phyloP scores from a whole-genome alignment of 2,888 invertebrate genomes.

The Meloe dianella region DNA sequence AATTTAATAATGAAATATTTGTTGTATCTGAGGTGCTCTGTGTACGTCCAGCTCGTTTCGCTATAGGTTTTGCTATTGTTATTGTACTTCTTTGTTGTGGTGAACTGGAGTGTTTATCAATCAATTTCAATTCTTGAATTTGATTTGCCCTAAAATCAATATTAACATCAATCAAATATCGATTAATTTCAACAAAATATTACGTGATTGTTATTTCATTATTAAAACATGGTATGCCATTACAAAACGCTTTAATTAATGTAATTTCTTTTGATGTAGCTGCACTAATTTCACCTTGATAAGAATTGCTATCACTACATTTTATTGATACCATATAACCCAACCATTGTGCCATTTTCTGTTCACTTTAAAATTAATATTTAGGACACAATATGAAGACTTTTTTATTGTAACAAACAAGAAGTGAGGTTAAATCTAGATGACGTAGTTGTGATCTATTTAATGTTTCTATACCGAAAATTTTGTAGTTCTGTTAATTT shows the following conservation, averaged over 20 bases:
- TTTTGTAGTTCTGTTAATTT: background rate
- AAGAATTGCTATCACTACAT: conserved; percentile 78
- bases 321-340: conserved; percentile 86
- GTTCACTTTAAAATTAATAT: conserved; percentile 20
- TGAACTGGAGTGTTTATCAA: conserved; percentile 65
- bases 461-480: background rate
- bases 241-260: conserved; percentile 80
- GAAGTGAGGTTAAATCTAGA: conserved; percentile 7
- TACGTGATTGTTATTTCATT: conserved; percentile 68
- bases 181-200: conserved; percentile 34
- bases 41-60: conserved; percentile 62
- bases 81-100: conserved; percentile 59
- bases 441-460: background rate
- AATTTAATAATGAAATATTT: conserved; percentile 54
- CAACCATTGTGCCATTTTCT: conserved; percentile 68
- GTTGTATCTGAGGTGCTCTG: conserved; percentile 56
- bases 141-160: conserved; percentile 68
- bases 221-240: conserved; percentile 70
- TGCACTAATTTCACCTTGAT: conserved; percentile 78
- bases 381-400: conserved; percentile 19
- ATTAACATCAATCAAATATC: conserved; percentile 21
- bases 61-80: conserved; percentile 64
- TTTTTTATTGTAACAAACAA: background rate
- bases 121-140: conserved; percentile 77
- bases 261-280: conserved; percentile 76